Percentiles rank a stretch among this genome's conserved stretches.
Conservation (phyloP, 2,113 vertebrate genomes). For the Willisornis vidua region DNA sequence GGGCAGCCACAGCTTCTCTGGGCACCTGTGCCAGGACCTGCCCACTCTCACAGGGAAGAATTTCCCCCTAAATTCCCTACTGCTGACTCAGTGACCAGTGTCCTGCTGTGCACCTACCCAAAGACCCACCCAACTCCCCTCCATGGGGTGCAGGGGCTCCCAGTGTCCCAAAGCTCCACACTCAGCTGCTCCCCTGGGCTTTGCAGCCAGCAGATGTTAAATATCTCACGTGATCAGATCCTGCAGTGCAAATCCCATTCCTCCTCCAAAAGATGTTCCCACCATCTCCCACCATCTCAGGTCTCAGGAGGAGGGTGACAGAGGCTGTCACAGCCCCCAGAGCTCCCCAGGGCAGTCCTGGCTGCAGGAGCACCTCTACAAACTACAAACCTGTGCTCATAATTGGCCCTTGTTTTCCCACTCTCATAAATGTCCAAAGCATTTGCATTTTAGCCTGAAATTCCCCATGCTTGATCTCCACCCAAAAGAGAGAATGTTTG, state of each 20-base stretch:
- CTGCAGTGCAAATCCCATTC: neutral
- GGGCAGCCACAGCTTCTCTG: neutral
- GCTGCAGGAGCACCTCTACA: neutral
- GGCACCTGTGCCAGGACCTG: neutral
- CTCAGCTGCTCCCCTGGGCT: neutral
- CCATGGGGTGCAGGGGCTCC: neutral
- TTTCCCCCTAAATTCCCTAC: neutral
- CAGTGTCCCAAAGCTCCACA: neutral
- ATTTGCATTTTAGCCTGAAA: neutral
- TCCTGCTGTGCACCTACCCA: neutral
- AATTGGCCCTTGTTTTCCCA: neutral
- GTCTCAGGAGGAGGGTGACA: neutral
- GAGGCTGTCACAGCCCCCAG: neutral
- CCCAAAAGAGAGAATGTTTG: neutral
- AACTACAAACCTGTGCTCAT: neutral
- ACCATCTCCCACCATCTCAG: neutral
- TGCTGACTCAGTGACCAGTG: neutral
- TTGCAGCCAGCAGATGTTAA: neutral
- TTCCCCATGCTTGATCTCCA: neutral
- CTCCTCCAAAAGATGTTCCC: neutral
- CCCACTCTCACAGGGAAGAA: neutral
- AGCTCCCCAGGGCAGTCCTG: neutral
- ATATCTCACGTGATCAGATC: neutral
- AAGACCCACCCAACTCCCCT: neutral
- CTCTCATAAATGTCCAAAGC: conserved; percentile 10